A percentile compares a stretch with the other conserved stretches of the same genome.
Conservation (phyloP, 2,113 vertebrate species). For the Natator depressus region DNA sequence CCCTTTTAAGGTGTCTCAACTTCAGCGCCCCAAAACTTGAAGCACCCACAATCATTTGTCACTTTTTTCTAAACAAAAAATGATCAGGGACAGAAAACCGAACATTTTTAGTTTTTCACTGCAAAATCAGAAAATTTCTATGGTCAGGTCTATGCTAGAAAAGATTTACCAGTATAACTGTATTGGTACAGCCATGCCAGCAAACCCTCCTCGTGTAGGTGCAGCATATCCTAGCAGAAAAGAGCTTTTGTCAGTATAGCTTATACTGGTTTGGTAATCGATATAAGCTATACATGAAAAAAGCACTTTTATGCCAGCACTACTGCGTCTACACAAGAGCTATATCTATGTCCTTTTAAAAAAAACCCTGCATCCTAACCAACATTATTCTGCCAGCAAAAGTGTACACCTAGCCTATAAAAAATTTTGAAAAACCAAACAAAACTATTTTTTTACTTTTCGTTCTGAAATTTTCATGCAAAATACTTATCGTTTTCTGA, state of each 20-base stretch:
- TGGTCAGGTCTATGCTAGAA: background rate
- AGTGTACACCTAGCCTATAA: background rate
- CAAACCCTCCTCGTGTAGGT: background rate
- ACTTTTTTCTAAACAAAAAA: background rate
- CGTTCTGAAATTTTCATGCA: background rate
- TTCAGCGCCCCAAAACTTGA: background rate
- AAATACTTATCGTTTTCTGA: background rate
- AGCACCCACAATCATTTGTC: background rate
- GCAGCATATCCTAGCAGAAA: background rate
- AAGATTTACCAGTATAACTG: background rate
- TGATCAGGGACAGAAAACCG: background rate
- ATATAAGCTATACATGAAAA: background rate
- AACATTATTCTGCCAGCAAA: background rate
- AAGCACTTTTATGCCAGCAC: background rate
- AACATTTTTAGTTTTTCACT: background rate
- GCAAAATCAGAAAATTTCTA: background rate
- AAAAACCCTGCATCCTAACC: background rate
- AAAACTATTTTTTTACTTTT: background rate
- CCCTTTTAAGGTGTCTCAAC: background rate
- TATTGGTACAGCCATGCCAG: background rate
- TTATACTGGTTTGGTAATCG: accelerated
- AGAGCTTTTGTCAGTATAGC: background rate
- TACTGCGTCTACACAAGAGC: background rate
- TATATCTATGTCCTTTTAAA: background rate
- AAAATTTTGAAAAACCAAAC: background rate